Evolutionary conservation across 1,140 invertebrate genomes (phyloP), one percentile per base, ranked within the genome.

Genomic region (Drosophila saltans): DNA sequence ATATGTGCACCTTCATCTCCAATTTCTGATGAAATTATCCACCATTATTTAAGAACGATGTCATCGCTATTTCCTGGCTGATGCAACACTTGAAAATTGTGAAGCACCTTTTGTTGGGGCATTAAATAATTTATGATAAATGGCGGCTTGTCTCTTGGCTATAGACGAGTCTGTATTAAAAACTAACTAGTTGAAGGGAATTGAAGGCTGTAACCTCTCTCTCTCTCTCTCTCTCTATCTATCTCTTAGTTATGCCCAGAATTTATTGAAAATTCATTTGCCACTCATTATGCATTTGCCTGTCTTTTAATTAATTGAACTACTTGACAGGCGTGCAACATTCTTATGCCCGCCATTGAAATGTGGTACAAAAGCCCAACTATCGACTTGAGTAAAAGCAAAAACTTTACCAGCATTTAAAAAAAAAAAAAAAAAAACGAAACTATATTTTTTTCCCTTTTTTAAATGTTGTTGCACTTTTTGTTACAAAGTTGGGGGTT

Each of bases 261-360:
- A 24, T 33, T 55, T 24, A 41, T 68, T 56, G 72, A 33, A 58
- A 66, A 24, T 57, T 21, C 57, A 52, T 66, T 62, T 58, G 55
- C 58, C 48, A 16, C 63, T 83, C 83, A 65, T 79, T 86, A 82
- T 73, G 72, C 58, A 71, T 76, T 74, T 68, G 72, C 72, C 76
- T 72, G 83, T 69, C 76, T 67, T 88, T 75, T 75, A 88, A 88
- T 88, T 88, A 88, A 88, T 88, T 83, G 76, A 88, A 88, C 84
- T 75, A 88, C 84, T 88, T 74, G 48, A 43, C 33, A 33, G 24
- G 39, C 30, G 36, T 30, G 33, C 68, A 60, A 56, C 62, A 78
- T 78, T 71, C 45, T 66, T 61, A 41, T 48, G 57, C 67, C 45
- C 62, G 55, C 33, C 57, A 24, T 52, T 11, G 30, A 11, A 57